Base-by-base conservation (phyloP, 2,797 vertebrate genomes). In the Lepilemur ruficaudatus region DNA sequence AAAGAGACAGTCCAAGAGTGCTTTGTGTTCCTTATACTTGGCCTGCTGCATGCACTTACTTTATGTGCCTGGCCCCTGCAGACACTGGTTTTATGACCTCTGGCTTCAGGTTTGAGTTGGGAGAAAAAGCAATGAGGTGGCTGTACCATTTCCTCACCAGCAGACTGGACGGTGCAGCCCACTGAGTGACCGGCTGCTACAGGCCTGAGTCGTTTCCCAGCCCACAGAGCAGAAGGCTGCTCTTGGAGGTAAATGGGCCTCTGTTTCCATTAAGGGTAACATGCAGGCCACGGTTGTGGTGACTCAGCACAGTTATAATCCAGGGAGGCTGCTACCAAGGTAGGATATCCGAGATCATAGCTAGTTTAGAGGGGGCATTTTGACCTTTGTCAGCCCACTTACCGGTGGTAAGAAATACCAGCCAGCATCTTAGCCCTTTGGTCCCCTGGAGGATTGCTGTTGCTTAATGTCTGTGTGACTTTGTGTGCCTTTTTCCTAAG, bases 371-470 rank as follows among this genome's bases (percentile, higher is more conserved):
- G 50, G 25, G 75, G 11, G 10, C 4, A 46, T 81, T 93, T 94
- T 75, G 35, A 20, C 70, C 12, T 63, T 83, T 32, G 28, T 78
- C 38, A 91, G 84, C 85, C 76, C 89, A 94, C 82, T 95, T 96
- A 35, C n/a, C 84, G 57, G 48, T 87, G 41, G 18, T 76, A 55
- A 94, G 95, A 98, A 97, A 98, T 99, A 97, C 98, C 98, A 99
- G 98, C 98, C 98, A 98, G 97, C 98, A 97, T 98, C 96, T 97
- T 97, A 98, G 98, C 98, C 98, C 98, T 98, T 97, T 98, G 98
- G 98, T 98, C 98, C 97, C 98, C 98, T 97, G 97, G 99, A 98
- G 98, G 98, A 98, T 98, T 97, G 97, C 98, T 99, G 98, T 99
- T 99, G 98, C 99, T 72, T 57, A 46, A 55, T 65, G 63, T 67